Conservation (phyloP, 2,888 invertebrate species). For the Philereme transversata region DNA sequence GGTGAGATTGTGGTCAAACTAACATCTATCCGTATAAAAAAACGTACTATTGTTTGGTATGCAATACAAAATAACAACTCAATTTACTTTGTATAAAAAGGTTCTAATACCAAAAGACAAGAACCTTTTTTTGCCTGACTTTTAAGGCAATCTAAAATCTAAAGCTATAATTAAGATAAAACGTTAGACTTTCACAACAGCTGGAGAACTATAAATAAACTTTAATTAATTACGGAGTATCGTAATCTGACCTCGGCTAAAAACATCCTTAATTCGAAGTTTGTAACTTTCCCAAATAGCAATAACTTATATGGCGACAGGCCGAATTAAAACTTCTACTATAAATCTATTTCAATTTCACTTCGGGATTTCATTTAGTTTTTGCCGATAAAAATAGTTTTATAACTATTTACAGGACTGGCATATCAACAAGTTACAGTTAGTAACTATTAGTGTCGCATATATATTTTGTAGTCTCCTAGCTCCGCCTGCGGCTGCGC, state of each 20-base stretch:
- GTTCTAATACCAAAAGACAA: no score
- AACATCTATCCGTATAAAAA: no score
- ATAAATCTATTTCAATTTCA: constrained; percentile 23
- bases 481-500: no score
- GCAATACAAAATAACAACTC: no score
- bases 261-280: constrained; percentile 12
- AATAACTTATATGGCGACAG: constrained; percentile 33
- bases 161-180: no score
- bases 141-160: no score
- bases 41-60: no score
- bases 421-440: not conserved
- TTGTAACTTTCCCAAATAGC: constrained; percentile 29
- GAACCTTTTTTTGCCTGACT: no score
- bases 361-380: constrained; percentile 2
- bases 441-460: no score
- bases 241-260: constrained; percentile 15
- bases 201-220: not conserved
- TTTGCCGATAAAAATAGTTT: constrained; percentile 1
- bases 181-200: not conserved
- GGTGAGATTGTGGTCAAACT: no score
- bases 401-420: not conserved
- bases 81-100: no score
- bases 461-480: no score
- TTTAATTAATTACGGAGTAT: not conserved
- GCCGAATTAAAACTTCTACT: constrained; percentile 23